These are phyloP conservation scores for Threskiornis aethiopicus DNA, from an alignment of 2,797 vertebrate genomes.

Conservation along the genomic window DNA sequence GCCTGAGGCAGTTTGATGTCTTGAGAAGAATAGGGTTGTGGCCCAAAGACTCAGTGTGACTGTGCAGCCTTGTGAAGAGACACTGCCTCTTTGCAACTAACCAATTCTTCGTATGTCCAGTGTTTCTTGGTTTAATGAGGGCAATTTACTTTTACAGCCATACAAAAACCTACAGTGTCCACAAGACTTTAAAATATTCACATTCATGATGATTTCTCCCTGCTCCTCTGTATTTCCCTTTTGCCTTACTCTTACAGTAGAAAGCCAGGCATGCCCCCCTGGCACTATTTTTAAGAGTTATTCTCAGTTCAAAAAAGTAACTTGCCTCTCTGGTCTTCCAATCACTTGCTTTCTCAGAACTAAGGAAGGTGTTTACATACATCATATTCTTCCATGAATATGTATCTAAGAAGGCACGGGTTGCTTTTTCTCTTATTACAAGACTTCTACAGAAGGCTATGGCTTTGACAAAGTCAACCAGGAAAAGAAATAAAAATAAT, in stretches of 20 bases:
- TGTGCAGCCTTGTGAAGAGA: constrained; percentile 26
- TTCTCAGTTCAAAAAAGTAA: neutral
- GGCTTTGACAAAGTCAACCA: neutral
- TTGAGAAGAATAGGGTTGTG: constrained; percentile 9
- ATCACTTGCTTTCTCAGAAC: neutral
- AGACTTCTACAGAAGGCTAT: neutral
- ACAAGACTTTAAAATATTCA: neutral
- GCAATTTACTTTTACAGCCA: neutral
- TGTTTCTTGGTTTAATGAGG: neutral
- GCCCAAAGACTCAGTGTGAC: neutral
- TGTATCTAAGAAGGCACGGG: neutral
- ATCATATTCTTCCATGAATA: neutral
- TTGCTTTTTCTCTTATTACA: neutral
- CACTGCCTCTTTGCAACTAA: neutral
- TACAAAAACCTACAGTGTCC: constrained; percentile 19
- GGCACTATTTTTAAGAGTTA: neutral
- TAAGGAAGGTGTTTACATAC: neutral
- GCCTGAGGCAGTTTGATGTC: constrained; percentile 6
- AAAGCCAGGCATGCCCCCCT: neutral
- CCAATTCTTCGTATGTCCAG: neutral
- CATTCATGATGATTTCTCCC: neutral
- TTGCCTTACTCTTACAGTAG: neutral
- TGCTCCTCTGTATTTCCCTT: neutral
- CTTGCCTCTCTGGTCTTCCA: neutral
- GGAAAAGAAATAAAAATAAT: neutral